Percentiles rank a stretch among this genome's conserved stretches.
Evolutionary conservation across 2,888 invertebrate species (phyloP).

Genomic region (Syrphus vitripennis): DNA sequence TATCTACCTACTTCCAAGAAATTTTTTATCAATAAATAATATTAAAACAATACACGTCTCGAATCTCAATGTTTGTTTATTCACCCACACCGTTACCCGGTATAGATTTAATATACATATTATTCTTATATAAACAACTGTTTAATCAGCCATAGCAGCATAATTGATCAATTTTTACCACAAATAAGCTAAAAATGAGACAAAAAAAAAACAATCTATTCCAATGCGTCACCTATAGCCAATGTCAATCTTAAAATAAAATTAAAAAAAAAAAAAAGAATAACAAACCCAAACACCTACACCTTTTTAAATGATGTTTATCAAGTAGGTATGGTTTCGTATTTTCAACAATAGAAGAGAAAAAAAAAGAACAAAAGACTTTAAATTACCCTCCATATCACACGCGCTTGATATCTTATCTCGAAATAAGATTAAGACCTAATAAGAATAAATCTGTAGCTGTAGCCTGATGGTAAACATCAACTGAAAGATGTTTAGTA

Average conservation of each 20-base stretch:
- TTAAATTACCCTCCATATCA: neutral
- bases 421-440: conserved; percentile 26
- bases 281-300: neutral
- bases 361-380: neutral
- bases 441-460: conserved; percentile 18
- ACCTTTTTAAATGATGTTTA: conserved; percentile 11
- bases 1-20: no score
- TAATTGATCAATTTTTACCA: neutral
- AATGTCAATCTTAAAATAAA: neutral
- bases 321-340: neutral
- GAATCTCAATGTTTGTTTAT: neutral
- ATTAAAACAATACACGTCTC: neutral
- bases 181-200: neutral
- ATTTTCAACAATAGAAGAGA: neutral
- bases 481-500: conserved; percentile 7
- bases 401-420: conserved; percentile 52
- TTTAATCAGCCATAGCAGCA: neutral
- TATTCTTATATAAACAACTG: neutral
- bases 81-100: neutral
- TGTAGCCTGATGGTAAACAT: conserved; percentile 33
- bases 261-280: neutral
- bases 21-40: neutral
- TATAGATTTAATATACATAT: no score
- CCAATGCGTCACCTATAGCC: neutral
- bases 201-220: neutral